A percentile compares a stretch with the other conserved stretches of the same genome.
phyloP scores from a whole-genome alignment of 92 coral and sea anemone genomes.

The Porites lobata region DNA sequence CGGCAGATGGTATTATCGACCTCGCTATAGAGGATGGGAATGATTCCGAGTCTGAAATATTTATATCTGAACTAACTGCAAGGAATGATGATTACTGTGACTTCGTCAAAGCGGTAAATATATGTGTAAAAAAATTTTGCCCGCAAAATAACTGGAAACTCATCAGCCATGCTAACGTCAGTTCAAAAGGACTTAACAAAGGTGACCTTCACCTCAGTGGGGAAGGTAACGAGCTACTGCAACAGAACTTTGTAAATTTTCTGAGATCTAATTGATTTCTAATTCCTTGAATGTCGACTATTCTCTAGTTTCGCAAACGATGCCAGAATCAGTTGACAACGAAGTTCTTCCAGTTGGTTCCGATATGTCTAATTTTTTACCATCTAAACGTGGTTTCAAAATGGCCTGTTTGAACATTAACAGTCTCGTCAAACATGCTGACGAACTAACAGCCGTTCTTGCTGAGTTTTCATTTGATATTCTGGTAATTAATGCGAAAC shows the following conservation, averaged over 20 bases:
- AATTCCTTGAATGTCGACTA: constrained; percentile 41
- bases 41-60: constrained; percentile 34
- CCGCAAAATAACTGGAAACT: constrained; percentile 34
- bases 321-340: constrained; percentile 30
- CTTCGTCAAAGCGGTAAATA: constrained; percentile 60
- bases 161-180: constrained; percentile 60
- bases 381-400: constrained; percentile 42
- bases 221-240: constrained; percentile 43
- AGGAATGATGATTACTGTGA: constrained; percentile 48
- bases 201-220: constrained; percentile 54
- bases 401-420: constrained; percentile 37
- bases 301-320: constrained; percentile 39
- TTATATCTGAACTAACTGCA: constrained; percentile 50
- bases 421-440: constrained; percentile 26
- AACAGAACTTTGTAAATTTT: constrained; percentile 42
- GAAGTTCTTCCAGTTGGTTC: constrained; percentile 14
- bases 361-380: constrained; percentile 18
- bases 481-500: constrained; percentile 64
- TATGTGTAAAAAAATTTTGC: constrained; percentile 48
- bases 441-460: constrained; percentile 9
- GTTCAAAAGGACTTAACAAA: constrained; percentile 38
- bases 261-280: constrained; percentile 36
- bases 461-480: constrained; percentile 41
- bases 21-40: constrained; percentile 41
- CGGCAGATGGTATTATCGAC: constrained; percentile 38